Base-by-base conservation (phyloP, 2,113 vertebrate species). In the Mormyrus iriodes region DNA sequence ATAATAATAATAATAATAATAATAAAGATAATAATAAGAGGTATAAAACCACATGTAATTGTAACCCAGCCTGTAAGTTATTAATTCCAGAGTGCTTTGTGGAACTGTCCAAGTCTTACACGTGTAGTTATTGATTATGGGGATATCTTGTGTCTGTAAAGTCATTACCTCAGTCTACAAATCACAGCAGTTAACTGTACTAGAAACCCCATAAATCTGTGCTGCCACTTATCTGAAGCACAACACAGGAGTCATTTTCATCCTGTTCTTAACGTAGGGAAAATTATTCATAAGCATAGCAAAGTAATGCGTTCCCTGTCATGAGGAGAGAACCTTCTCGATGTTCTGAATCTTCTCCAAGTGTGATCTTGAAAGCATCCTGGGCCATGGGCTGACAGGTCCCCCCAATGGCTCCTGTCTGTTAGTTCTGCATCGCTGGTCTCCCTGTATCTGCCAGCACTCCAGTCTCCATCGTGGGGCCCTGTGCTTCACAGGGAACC, bases 361-460 rank as follows among this genome's bases (percentile, higher is more conserved):
- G 27, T 73, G 65, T 24, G 35, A 39, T 76, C 69, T 7, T 2
- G 31, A 13, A 76, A 35, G 31, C 69, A 76, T 76, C 69, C 31
- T 76, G 35, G 35, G 31, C 31, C 35, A 69, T 19, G 42, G 82
- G 3, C 82, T 48, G 82, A 48, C 49, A 86, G 49, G 27, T 31
- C 85, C 90, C 88, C 88, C 13, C 90, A 91, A 88, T 91, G 85
- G 89, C 87, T 88, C 92, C 93, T 95, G 94, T 94, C 93, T 92
- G 94, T 94, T 94, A 93, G 93, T 94, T 95, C 93, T 89, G 90
- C 92, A 92, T 91, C 91, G 89, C 88, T 91, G 89, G 65, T 39
- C 90, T 65, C 91, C 90, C 93, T 93, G 92, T 90, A 92, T 90
- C 91, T 93, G 91, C 93, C 92, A 93, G 94, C 92, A 91, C 91